Evolutionary conservation across 2,888 invertebrate genomes (phyloP).

Genomic region (Tridacna crocea): DNA sequence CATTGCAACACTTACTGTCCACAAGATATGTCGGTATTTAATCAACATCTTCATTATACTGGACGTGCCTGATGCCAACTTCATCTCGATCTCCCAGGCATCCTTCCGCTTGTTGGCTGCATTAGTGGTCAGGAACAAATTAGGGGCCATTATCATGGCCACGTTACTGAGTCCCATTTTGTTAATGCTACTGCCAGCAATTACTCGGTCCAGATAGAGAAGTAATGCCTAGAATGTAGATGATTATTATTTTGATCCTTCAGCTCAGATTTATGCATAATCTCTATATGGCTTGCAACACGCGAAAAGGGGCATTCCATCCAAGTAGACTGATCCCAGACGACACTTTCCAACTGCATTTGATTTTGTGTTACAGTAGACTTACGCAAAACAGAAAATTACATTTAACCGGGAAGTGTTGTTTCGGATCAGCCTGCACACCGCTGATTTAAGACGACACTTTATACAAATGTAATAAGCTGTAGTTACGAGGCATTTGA

Average conservation of each 20-base stretch:
- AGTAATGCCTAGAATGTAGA: constrained; percentile 88
- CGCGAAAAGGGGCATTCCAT: too few species aligned
- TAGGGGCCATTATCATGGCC: constrained; percentile 97
- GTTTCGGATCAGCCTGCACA: too few species aligned
- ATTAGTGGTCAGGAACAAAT: constrained; percentile 86
- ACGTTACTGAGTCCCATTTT: constrained; percentile 97
- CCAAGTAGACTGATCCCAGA: too few species aligned
- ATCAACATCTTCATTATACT: constrained; percentile 93
- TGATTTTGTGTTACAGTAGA: too few species aligned
- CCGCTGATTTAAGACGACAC: too few species aligned
- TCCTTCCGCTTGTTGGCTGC: constrained; percentile 62
- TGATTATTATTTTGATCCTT: background rate
- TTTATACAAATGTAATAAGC: too few species aligned
- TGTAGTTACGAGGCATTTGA: too few species aligned
- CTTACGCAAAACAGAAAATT: too few species aligned
- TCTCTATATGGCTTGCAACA: too few species aligned
- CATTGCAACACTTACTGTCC: constrained; percentile 88
- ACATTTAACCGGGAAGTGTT: too few species aligned
- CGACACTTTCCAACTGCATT: too few species aligned
- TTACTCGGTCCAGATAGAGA: constrained; percentile 91
- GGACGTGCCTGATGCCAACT: constrained; percentile 94
- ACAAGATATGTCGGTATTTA: constrained; percentile 90
- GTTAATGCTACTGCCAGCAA: constrained; percentile 89
- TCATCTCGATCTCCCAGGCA: constrained; percentile 72
- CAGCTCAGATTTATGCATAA: too few species aligned